Conservation (phyloP, 2,888 invertebrate genomes). For the Synergus laeviventris region DNA sequence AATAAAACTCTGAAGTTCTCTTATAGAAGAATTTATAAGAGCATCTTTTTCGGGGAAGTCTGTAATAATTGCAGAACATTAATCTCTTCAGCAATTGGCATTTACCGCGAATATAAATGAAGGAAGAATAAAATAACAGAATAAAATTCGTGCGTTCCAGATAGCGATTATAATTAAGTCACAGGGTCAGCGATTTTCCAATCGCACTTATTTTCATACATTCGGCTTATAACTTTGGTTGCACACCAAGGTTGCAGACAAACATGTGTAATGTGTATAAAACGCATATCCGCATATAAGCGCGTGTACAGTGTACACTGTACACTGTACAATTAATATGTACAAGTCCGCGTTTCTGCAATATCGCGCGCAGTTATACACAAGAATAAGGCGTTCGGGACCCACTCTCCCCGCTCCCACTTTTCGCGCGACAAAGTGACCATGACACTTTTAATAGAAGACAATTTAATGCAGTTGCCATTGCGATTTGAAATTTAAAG, state of each 20-base stretch:
- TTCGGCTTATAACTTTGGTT: not conserved
- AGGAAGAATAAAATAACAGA: not conserved
- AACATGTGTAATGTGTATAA: not conserved
- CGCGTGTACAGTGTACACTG: not conserved
- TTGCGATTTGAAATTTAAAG: constrained; percentile 72
- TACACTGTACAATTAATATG: too few relatives aligned
- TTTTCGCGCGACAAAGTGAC: constrained; percentile 59
- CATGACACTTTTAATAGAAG: constrained; percentile 75
- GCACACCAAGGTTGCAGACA: constrained; percentile 1
- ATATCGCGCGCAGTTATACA: not conserved
- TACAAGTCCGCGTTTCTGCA: not conserved
- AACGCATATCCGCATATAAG: constrained; percentile 4
- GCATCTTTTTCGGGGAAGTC: too few relatives aligned
- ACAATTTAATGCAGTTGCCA: constrained; percentile 72
- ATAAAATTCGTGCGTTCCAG: not conserved
- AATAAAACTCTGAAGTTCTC: not conserved
- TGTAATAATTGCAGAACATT: too few relatives aligned
- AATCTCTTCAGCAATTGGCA: not conserved
- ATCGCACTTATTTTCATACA: not conserved
- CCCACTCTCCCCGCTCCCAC: constrained; percentile 50
- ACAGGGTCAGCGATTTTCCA: constrained; percentile 18
- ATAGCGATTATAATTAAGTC: constrained; percentile 10
- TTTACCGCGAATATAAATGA: not conserved
- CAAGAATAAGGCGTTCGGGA: constrained; percentile 44
- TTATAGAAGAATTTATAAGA: not conserved